Percentiles rank a stretch among this genome's conserved stretches.
Evolutionary conservation across 2,113 vertebrate species (phyloP).

Genomic region (Blennius ocellaris): DNA sequence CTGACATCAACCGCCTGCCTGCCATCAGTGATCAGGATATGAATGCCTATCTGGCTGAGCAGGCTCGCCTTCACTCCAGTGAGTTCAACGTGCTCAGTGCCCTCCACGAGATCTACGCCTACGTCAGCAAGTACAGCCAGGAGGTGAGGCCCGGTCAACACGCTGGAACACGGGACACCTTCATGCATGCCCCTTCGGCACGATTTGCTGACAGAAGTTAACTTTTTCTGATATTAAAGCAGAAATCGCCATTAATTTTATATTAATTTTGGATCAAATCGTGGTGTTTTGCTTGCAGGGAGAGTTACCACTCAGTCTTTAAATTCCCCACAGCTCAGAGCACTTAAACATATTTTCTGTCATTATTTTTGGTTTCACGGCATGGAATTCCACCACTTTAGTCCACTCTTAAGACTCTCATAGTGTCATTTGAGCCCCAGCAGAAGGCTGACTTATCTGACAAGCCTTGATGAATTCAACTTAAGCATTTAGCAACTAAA

Average conservation of each 20-base stretch:
- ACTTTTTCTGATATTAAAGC: slow-evolving; percentile 1
- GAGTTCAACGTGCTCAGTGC: slow-evolving; percentile 97
- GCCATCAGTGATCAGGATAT: slow-evolving; percentile 98
- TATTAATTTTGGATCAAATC: not conserved
- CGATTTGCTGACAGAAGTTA: not conserved
- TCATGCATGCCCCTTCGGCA: not conserved
- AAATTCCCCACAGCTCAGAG: slow-evolving; percentile 1
- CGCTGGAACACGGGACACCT: not conserved
- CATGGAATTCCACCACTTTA: not conserved
- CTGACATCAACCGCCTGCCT: slow-evolving; percentile 94
- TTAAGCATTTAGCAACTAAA: slow-evolving; percentile 8
- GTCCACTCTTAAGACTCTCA: not conserved
- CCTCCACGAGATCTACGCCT: slow-evolving; percentile 94
- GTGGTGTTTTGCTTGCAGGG: not conserved
- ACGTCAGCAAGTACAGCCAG: slow-evolving; percentile 95
- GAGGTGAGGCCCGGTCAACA: slow-evolving; percentile 84
- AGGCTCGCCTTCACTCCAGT: slow-evolving; percentile 91
- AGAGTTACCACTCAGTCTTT: not conserved
- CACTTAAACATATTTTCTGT: not conserved
- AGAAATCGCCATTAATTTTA: not conserved
- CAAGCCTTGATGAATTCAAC: not conserved
- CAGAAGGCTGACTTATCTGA: not conserved
- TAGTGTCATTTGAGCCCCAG: not conserved
- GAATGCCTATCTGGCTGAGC: slow-evolving; percentile 97
- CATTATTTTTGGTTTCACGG: not conserved